Evolutionary conservation across 1,140 invertebrate species (phyloP).

Genomic region (Drosophila biarmipes): DNA sequence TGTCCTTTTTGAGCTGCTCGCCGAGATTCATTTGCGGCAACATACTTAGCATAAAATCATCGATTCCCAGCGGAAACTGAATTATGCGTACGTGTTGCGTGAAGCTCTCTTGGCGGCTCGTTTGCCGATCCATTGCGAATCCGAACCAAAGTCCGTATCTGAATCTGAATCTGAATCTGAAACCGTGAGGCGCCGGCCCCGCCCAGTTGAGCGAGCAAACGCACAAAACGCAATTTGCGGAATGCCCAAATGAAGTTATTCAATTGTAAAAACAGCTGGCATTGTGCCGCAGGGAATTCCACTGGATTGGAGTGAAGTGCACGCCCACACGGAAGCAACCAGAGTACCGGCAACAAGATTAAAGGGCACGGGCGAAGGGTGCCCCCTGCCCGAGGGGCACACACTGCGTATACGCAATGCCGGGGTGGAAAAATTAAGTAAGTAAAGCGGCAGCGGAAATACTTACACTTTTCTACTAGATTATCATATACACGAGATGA

Average conservation of each 20-base stretch:
- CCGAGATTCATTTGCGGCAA: constrained; percentile 24
- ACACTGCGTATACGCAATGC: constrained; percentile 65
- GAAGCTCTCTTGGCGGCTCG: constrained; percentile 13
- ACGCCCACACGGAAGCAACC: constrained; percentile 12
- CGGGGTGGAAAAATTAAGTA: constrained; percentile 42
- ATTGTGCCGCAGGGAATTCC: constrained; percentile 63
- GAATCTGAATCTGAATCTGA: neutral
- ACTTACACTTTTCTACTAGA: constrained; percentile 54
- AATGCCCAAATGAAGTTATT: constrained; percentile 76
- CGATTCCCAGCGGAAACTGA: constrained; percentile 37
- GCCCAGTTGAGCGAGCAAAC: constrained; percentile 43
- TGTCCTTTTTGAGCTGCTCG: constrained; percentile 8
- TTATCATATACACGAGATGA: constrained; percentile 26
- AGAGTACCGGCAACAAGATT: neutral
- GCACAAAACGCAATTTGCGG: constrained; percentile 63
- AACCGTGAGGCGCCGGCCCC: neutral
- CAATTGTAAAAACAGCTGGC: constrained; percentile 79
- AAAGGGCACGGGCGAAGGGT: constrained; percentile 11
- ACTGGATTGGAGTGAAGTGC: constrained; percentile 19
- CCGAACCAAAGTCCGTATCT: neutral
- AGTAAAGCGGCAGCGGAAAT: constrained; percentile 44
- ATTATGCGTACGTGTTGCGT: constrained; percentile 46
- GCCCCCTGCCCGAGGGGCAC: neutral
- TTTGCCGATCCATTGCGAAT: constrained; percentile 43
- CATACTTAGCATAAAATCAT: constrained; percentile 55